Percentiles rank a stretch among this genome's conserved stretches.
These are phyloP conservation scores for Ceyx cyanopectus DNA, from an alignment of 2,113 vertebrate genomes.

Conservation along the genomic window DNA sequence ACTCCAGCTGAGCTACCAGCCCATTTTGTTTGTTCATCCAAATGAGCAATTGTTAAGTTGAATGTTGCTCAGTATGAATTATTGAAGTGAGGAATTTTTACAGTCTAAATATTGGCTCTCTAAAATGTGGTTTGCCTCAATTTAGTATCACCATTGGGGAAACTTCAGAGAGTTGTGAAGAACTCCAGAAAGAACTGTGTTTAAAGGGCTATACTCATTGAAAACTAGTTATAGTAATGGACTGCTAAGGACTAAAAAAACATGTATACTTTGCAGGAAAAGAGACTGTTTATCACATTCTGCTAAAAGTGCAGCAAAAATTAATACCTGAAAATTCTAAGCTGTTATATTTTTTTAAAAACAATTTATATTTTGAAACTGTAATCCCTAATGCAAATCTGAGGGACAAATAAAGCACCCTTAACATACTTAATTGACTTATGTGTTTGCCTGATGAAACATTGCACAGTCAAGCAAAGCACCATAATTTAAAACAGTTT, in stretches of 20 bases:
- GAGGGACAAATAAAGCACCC: not conserved
- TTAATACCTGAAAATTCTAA: not conserved
- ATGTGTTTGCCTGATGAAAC: not conserved
- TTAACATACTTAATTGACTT: not conserved
- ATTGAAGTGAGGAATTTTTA: slow-evolving; percentile 16
- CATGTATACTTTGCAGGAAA: not conserved
- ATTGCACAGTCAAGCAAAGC: not conserved
- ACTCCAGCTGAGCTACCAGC: not conserved
- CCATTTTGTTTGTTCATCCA: slow-evolving; percentile 7
- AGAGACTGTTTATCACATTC: not conserved
- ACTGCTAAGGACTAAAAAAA: not conserved
- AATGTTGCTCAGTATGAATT: not conserved
- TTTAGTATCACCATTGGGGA: not conserved
- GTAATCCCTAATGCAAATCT: not conserved
- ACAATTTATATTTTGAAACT: not conserved
- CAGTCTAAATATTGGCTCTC: not conserved
- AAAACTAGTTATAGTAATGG: not conserved
- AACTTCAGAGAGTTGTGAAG: not conserved
- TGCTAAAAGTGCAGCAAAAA: not conserved
- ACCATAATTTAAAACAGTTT: slow-evolving; percentile 16
- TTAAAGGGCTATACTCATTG: not conserved
- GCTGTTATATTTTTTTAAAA: not conserved
- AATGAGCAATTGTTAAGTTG: not conserved
- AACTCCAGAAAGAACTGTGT: not conserved
- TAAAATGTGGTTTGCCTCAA: not conserved